Evolutionary conservation across 2,888 invertebrate species (phyloP).

Genomic region (Sipha maydis): DNA sequence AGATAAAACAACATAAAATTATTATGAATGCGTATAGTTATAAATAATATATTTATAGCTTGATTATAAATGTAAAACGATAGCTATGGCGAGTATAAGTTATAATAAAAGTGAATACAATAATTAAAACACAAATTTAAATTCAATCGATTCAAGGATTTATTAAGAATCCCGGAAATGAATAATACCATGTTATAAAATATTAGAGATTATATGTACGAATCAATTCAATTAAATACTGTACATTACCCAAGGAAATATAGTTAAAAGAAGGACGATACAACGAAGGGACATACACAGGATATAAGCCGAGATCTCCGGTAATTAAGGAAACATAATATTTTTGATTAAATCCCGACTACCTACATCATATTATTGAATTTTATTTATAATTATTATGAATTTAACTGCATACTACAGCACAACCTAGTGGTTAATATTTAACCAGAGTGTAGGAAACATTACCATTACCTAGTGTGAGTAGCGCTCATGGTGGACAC

Average conservation of each 20-base stretch:
- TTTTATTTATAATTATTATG: not conserved
- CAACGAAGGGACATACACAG: not conserved
- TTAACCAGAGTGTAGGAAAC: not conserved
- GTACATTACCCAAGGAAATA: constrained; percentile 19
- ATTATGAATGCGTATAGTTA: not conserved
- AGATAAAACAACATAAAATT: no score
- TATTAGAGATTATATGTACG: not conserved
- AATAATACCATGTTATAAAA: not conserved
- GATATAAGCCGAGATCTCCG: not conserved
- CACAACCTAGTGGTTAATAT: not conserved
- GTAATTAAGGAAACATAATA: constrained; percentile 11
- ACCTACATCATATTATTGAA: not conserved
- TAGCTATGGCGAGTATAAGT: not conserved
- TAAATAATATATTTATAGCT: not conserved
- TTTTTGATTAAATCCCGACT: not conserved
- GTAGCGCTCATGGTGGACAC: not conserved
- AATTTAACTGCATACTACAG: not conserved
- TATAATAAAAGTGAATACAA: not conserved
- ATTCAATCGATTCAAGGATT: not conserved
- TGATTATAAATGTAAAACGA: not conserved
- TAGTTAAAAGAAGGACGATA: not conserved
- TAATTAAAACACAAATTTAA: not conserved
- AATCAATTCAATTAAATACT: constrained; percentile 16
- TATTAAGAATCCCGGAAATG: not conserved
- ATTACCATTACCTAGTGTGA: accelerated